Base-by-base conservation (phyloP, 2,113 vertebrate species). In the Elanoides forficatus region DNA sequence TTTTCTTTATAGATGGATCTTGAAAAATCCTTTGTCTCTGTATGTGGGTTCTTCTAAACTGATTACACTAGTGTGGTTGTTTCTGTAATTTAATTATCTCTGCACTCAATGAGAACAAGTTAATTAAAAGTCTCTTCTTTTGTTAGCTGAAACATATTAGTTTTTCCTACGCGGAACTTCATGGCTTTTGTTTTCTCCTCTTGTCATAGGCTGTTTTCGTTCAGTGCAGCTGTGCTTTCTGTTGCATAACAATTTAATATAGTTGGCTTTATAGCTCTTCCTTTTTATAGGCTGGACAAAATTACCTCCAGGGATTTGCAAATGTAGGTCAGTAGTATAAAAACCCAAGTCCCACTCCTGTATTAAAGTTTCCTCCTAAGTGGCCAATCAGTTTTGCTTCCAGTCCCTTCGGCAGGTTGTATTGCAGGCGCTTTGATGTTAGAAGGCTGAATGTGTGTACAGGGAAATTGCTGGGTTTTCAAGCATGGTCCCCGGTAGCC, bases 261-360 rank as follows among this genome's bases (percentile, higher is more conserved):
- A 92, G 40, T 40, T 86, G 43, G 17, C 62, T 95, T 97, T 94
- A 90, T 76, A 92, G 72, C 76, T 38, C 53, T 81, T 81, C 38
- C 58, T 85, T 62, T 86, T 55, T 81, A 70, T 29, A 80, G 60
- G 68, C 63, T 65, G 63, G 70, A 53, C 67, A 62, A 91, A 92
- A 65, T 79, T 86, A 38, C 79, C 93, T 76, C 60, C 29, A 50
- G 71, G 42, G 82, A 89, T 95, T 94, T 75, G 67, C 72, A 95
- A 90, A 96, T 95, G 74, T 92, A 93, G 94, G 75, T 94, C 90
- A 96, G 48, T 95, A 93, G 83, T 86, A 81, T 96, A 91, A 97
- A 95, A 96, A 53, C 59, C 50, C 53, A 78, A 95, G 25, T 81
- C 43, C 22, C 20, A 6, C 52, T 94, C 75, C 36, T 74, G 2